These are phyloP conservation scores for Heterodera carotae DNA, from an alignment of 1,140 invertebrate species.

Conservation along the genomic window DNA sequence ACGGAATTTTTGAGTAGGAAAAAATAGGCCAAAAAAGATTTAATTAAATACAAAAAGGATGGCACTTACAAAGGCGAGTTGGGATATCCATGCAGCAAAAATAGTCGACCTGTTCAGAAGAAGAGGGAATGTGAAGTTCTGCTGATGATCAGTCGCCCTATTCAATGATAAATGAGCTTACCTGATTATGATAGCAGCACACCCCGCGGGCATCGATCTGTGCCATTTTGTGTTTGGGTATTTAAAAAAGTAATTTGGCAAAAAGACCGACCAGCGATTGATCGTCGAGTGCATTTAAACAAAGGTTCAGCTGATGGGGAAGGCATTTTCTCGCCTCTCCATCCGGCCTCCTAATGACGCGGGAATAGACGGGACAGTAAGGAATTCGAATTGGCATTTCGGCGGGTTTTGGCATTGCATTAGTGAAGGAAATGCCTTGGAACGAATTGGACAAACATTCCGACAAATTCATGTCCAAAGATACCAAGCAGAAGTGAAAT, in stretches of 20 bases:
- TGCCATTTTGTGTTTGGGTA: slow-evolving; percentile 14
- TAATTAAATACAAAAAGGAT: too few species aligned
- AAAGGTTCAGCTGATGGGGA: slow-evolving; percentile 61
- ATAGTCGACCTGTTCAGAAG: slow-evolving; percentile 53
- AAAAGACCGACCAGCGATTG: slow-evolving; percentile 34
- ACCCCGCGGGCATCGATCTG: slow-evolving; percentile 44
- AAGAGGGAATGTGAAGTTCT: not conserved
- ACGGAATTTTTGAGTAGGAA: too few species aligned
- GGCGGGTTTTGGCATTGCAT: slow-evolving; percentile 19
- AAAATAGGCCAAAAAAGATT: too few species aligned
- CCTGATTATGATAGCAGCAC: slow-evolving; percentile 64
- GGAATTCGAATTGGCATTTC: slow-evolving; percentile 29
- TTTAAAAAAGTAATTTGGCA: slow-evolving; percentile 15
- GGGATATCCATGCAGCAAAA: slow-evolving; percentile 62
- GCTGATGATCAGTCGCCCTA: not conserved
- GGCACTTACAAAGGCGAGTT: slow-evolving; percentile 4
- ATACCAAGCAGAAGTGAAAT: not conserved
- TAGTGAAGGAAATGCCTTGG: not conserved
- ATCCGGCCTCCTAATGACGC: slow-evolving; percentile 49
- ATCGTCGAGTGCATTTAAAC: slow-evolving; percentile 62
- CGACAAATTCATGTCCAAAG: not conserved
- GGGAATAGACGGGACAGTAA: slow-evolving; percentile 35
- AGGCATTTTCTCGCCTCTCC: slow-evolving; percentile 63
- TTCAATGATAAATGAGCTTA: not conserved
- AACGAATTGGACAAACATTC: not conserved